phyloP scores from a whole-genome alignment of 2,797 vertebrate species.

The Sardinella longiceps region DNA sequence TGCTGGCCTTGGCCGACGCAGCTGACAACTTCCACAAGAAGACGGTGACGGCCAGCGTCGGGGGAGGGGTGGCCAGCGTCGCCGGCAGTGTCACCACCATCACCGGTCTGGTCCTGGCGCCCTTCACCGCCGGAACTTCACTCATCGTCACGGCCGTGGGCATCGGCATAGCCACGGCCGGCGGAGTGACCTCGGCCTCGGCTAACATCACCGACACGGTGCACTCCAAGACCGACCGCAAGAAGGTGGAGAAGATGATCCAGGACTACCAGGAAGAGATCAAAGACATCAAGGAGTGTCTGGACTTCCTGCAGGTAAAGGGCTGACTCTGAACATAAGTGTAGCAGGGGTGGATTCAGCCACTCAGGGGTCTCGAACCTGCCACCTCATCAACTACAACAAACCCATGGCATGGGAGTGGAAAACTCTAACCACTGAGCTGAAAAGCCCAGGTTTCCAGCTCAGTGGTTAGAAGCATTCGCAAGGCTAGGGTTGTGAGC shows the following conservation, averaged over 20 bases:
- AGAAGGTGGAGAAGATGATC: slow-evolving; percentile 78
- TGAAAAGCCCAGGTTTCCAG: no score
- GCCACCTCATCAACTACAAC: no score
- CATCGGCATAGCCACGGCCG: slow-evolving; percentile 73
- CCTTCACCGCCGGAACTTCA: slow-evolving; percentile 75
- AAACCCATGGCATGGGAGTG: no score
- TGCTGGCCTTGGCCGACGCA: slow-evolving; percentile 65
- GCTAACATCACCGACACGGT: slow-evolving; percentile 78
- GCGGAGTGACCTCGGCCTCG: slow-evolving; percentile 71
- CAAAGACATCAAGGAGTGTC: slow-evolving; percentile 73
- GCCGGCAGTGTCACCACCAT: slow-evolving; percentile 77
- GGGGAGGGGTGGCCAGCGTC: slow-evolving; percentile 73
- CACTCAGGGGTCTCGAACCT: no score
- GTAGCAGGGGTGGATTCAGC: no score
- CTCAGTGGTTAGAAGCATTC: no score
- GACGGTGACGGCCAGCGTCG: slow-evolving; percentile 68
- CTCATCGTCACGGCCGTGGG: slow-evolving; percentile 78
- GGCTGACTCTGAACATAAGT: not conserved
- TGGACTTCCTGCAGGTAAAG: slow-evolving; percentile 75
- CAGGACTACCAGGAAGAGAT: slow-evolving; percentile 74
- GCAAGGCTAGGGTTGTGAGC: no score
- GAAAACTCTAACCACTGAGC: no score
- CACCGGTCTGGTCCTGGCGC: slow-evolving; percentile 75
- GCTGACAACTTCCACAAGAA: slow-evolving; percentile 77
- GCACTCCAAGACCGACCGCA: slow-evolving; percentile 74